Conservation (phyloP, 1,140 invertebrate genomes). For the Drusus annulatus region DNA sequence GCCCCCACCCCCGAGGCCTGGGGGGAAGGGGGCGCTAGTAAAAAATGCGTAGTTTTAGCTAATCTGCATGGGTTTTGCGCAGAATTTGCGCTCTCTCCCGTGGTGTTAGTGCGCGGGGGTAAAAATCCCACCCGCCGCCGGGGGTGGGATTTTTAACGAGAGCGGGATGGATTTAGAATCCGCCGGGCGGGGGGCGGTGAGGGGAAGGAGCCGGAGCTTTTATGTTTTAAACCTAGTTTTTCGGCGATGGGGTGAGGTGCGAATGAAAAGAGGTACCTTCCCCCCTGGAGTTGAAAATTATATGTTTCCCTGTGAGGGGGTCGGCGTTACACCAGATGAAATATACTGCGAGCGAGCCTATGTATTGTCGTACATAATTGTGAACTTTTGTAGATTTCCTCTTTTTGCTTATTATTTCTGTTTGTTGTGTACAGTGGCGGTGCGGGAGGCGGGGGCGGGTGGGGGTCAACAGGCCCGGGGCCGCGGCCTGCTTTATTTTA, state of each 20-base stretch:
- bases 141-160: constrained; percentile 56
- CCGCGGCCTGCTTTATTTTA: background rate
- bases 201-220: constrained; percentile 46
- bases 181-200: constrained; percentile 19
- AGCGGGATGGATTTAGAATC: constrained; percentile 58
- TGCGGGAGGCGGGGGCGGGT: constrained; percentile 21
- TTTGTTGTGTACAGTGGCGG: constrained; percentile 54
- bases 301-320: constrained; percentile 55
- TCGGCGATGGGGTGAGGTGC: constrained; percentile 50
- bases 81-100: constrained; percentile 56
- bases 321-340: constrained; percentile 44
- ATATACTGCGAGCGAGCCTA: constrained; percentile 57
- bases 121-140: constrained; percentile 12
- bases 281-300: constrained; percentile 56
- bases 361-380: constrained; percentile 59
- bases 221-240: constrained; percentile 60
- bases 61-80: constrained; percentile 68
- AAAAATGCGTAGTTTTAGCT: constrained; percentile 74
- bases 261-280: constrained; percentile 50
- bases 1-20: constrained; percentile 34
- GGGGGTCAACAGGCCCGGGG: constrained; percentile 1
- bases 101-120: constrained; percentile 34
- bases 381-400: constrained; percentile 59
- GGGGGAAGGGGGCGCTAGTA: constrained; percentile 62
- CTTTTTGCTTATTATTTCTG: constrained; percentile 59